Evolutionary conservation across 2,113 vertebrate genomes (phyloP), one percentile per base, ranked within the genome.

Genomic region (Cyprinodon brontotheroides): DNA sequence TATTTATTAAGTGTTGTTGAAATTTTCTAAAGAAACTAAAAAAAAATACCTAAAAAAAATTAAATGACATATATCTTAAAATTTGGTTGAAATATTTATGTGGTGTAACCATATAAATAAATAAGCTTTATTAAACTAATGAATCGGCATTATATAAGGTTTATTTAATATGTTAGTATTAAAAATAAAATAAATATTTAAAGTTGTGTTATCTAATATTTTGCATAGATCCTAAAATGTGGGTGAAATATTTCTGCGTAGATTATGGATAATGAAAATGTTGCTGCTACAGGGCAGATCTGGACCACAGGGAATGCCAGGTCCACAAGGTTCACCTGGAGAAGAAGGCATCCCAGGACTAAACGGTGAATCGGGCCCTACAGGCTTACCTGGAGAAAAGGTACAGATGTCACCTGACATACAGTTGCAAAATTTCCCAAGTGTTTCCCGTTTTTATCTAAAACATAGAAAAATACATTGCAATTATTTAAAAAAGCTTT

Each of bases 321-420:
- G 94, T 37, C 91, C 89, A n/a, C 84, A 78, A 11, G 94, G 94
- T 3, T 88, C 80, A 75, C 86, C 89, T 6, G 94, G 94, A 12
- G 41, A 47, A 79, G 93, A 94, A 0, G 94, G 93, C 20, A 75
- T 48, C 41, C 82, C 82, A n/a, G 92, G 91, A 67, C 7, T 9
- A 4, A 37, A 78, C 2, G 64, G 59, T n/a, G 71, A 89, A 2
- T 62, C 70, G 0, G 92, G 92, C 3, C 74, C 70, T 13, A 59
- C 75, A 2, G 94, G 94, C 0, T 45, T 70, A 71, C 85, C 72
- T 72, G 94, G 94, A 69, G 87, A 91, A 72, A 77, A 94, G 81
- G 94, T 94, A 83, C 41, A 69, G 78, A 8, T 20, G 1, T 22
- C 4, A 3, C 39, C 2, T 36, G 3, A 47, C 4, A n/a, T 39